Evolutionary conservation across 2,888 invertebrate genomes (phyloP).

Genomic region (Pristionchus arcanus): DNA sequence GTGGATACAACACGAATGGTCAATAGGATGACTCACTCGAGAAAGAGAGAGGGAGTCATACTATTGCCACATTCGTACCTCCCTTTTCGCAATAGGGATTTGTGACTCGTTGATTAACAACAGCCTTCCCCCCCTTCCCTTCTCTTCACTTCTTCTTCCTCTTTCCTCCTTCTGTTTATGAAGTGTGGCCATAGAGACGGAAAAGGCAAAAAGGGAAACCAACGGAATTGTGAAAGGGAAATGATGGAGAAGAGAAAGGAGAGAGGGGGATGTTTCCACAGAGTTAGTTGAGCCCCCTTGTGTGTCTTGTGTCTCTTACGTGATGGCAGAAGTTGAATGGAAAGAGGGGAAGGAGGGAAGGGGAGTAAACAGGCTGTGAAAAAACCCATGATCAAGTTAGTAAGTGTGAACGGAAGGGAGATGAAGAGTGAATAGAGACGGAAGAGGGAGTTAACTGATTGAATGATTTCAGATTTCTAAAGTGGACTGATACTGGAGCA

Average conservation of each 20-base stretch:
- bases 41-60: background rate
- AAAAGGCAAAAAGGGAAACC: constrained; percentile 6
- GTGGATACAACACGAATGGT: background rate
- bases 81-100: constrained; percentile 7
- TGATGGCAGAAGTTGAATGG: constrained; percentile 34
- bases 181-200: constrained; percentile 21
- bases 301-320: background rate
- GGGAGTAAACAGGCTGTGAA: background rate
- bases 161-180: constrained; percentile 5
- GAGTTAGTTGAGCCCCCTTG: background rate
- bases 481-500: constrained; percentile 74
- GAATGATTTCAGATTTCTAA: constrained; percentile 62
- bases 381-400: background rate
- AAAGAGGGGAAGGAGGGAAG: background rate
- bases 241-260: background rate
- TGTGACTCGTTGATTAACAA: constrained; percentile 25
- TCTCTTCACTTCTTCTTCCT: background rate
- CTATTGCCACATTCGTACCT: background rate
- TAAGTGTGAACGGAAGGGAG: constrained; percentile 31
- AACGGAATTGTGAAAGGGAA: constrained; percentile 38
- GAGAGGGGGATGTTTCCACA: background rate
- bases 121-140: background rate
- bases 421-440: background rate
- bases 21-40: background rate
- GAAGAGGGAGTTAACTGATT: background rate